phyloP scores from a whole-genome alignment of 2,797 vertebrate genomes.

The Sylvia borin region DNA sequence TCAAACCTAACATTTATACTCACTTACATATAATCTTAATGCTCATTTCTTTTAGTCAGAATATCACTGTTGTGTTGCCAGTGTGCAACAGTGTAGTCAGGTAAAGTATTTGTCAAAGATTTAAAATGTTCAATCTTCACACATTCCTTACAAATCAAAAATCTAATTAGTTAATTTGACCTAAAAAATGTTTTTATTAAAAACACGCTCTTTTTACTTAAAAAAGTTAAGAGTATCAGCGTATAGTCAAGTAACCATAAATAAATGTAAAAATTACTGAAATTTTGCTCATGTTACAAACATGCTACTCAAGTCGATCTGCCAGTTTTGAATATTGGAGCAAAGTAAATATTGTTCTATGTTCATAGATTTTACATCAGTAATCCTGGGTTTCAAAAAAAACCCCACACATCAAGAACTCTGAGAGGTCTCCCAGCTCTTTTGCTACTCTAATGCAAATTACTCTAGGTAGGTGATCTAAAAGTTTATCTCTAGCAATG shows the following conservation, averaged over 20 bases:
- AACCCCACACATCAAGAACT: background rate
- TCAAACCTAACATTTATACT: background rate
- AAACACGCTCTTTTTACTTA: background rate
- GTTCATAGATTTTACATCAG: background rate
- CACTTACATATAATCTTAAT: accelerated
- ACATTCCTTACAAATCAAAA: background rate
- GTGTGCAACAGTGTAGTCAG: background rate
- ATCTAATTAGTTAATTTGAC: background rate
- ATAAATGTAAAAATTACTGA: background rate
- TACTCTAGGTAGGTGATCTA: background rate
- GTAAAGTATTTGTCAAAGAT: background rate
- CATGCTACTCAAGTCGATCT: background rate
- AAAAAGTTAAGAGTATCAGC: background rate
- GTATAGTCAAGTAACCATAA: background rate
- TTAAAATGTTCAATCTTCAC: background rate
- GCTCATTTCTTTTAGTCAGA: background rate
- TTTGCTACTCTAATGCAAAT: background rate
- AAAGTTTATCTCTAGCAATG: background rate
- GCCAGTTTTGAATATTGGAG: background rate
- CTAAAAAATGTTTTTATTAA: background rate
- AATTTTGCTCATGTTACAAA: background rate
- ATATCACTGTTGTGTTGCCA: background rate
- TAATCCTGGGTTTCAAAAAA: background rate
- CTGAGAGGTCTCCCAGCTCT: background rate
- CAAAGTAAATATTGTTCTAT: background rate